Base-by-base conservation (phyloP, 2,797 vertebrate genomes). In the Basileuterus tristriatus region DNA sequence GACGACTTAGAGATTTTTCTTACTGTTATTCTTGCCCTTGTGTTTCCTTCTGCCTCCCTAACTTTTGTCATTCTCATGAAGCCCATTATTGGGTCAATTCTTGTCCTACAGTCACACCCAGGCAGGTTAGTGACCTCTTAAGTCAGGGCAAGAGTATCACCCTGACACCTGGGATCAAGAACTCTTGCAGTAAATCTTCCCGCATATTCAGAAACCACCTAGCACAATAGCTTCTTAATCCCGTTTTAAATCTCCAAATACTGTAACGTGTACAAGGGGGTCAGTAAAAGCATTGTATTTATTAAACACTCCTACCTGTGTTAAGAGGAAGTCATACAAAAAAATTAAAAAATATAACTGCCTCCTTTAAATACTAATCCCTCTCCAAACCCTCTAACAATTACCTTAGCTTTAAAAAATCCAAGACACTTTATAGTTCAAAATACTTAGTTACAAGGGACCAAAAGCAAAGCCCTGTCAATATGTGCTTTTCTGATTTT, bases 401-500 rank as follows among this genome's bases (percentile, higher is more conserved):
- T 46, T 22, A 63, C 30, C 4, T 80, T 15, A 63, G 30, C 34
- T 74, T 72, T 27, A 50, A 89, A 95, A 80, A 76, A 68, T 6
- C 39, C 39, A 55, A 41, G 49, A 70, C 63, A 41, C 23, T 83
- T 62, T 41, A 37, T 58, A 90, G 70, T 84, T 92, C 8, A 9
- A 94, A 81, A 44, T 55, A 36, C 36, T 59, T 53, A 34, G 63
- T 87, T 87, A 52, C 39, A 23, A 63, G 50, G 30, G 75, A 87
- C 71, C n/a, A 56, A 68, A 74, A 89, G 52, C 7, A 20, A 87
- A 94, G 53, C 32, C 71, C 70, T 84, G 72, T 71, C 79, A 90
- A 91, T 85, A 82, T 83, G 72, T 93, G 84, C 44, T 82, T 78
- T 91, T 83, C 72, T 77, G 67, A 91, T 83, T 91, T 72, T 49